Conservation (phyloP, 2,797 vertebrate species). For the Calcarius lapponicus region DNA sequence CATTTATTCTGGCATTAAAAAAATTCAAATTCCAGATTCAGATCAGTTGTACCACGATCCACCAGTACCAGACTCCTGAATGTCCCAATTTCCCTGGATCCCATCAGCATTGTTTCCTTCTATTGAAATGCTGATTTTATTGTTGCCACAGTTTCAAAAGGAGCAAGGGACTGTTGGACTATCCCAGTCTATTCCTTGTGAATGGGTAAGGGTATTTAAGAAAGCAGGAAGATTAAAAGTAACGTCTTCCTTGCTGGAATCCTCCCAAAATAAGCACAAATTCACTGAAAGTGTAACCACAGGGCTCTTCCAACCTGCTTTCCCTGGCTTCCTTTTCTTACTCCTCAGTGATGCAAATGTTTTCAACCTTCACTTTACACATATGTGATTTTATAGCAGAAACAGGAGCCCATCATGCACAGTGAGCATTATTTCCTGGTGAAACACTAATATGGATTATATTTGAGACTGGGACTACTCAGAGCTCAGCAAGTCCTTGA, state of each 20-base stretch:
- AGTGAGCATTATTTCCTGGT: not conserved
- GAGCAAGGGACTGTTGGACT: not conserved
- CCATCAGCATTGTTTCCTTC: not conserved
- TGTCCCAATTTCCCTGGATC: not conserved
- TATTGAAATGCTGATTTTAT: not conserved
- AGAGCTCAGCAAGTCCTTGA: not conserved
- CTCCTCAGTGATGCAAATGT: not conserved
- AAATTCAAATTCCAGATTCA: not conserved
- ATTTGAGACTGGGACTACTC: not conserved
- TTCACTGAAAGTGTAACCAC: not conserved
- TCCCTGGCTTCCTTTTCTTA: not conserved
- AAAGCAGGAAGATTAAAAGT: not conserved
- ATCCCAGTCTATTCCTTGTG: not conserved
- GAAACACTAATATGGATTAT: not conserved
- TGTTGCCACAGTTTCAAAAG: not conserved
- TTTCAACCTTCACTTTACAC: not conserved
- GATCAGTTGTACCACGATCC: not conserved
- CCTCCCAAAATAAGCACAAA: conserved; percentile 23
- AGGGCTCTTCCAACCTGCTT: not conserved
- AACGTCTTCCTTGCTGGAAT: not conserved
- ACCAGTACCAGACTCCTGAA: not conserved
- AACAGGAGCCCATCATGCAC: not conserved
- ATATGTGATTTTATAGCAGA: not conserved
- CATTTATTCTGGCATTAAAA: not conserved
- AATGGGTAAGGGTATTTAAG: not conserved